Conservation (phyloP, 1,140 invertebrate species). For the Sesamia nonagrioides region DNA sequence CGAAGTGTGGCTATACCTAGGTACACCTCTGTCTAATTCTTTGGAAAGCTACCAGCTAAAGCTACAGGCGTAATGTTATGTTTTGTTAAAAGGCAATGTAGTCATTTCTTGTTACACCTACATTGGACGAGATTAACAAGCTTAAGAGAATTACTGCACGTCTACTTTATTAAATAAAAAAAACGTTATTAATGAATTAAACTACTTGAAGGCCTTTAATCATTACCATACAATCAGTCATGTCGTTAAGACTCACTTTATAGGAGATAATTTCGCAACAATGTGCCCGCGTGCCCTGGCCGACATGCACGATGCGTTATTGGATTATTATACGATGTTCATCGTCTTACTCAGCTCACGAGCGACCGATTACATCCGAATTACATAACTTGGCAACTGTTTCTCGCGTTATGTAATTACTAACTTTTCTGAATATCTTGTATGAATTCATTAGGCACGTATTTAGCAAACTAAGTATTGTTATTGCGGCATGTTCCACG, state of each 20-base stretch:
- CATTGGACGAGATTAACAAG: no score
- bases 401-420: background rate
- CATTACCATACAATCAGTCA: constrained; percentile 28
- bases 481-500: no score
- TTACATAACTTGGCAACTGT: constrained; percentile 12
- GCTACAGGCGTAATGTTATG: no score
- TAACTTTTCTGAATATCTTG: background rate
- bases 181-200: background rate
- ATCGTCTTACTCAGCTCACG: background rate
- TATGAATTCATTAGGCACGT: background rate
- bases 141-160: no score
- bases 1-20: no score
- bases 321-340: constrained; percentile 21
- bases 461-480: background rate
- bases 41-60: no score
- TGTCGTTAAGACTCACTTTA: constrained; percentile 15
- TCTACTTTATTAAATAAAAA: no score
- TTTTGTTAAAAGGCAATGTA: no score
- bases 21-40: no score
- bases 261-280: constrained; percentile 6
- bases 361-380: background rate
- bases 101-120: no score
- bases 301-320: constrained; percentile 9
- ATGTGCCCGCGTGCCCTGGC: background rate
- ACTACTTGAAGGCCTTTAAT: background rate